Evolutionary conservation across 2,888 invertebrate genomes (phyloP).

Genomic region (Pammene aurita): DNA sequence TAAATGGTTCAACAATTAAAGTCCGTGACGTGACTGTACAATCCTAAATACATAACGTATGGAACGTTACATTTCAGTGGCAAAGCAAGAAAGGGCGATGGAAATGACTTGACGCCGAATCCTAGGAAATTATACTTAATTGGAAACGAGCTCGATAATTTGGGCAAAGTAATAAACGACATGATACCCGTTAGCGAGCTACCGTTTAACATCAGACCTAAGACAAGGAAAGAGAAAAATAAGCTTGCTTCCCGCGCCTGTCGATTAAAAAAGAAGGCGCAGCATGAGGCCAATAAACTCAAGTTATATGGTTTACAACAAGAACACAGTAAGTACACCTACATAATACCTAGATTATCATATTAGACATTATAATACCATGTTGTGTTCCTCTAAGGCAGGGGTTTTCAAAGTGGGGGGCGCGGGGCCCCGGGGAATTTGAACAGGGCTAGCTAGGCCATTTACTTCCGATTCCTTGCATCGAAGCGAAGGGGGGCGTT

Average conservation of each 20-base stretch:
- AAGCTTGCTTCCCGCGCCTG: slow-evolving; percentile 98
- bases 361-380: not conserved
- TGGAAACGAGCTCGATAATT: slow-evolving; percentile 95
- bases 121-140: slow-evolving; percentile 95
- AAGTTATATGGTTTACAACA: slow-evolving; percentile 96
- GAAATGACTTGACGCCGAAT: slow-evolving; percentile 98
- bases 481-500: too few relatives aligned
- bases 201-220: slow-evolving; percentile 93
- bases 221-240: slow-evolving; percentile 98
- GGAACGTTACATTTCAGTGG: slow-evolving; percentile 79
- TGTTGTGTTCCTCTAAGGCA: too few relatives aligned
- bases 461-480: too few relatives aligned
- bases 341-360: not conserved
- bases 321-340: slow-evolving; percentile 92
- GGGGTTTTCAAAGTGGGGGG: too few relatives aligned
- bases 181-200: slow-evolving; percentile 98
- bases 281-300: slow-evolving; percentile 99
- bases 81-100: slow-evolving; percentile 97
- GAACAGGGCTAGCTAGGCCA: too few relatives aligned
- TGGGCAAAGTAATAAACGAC: slow-evolving; percentile 95
- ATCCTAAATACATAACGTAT: too few relatives aligned
- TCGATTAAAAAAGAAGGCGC: slow-evolving; percentile 98
- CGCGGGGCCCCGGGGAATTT: too few relatives aligned
- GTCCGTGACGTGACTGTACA: too few relatives aligned
- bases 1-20: too few relatives aligned